Evolutionary conservation across 2,888 invertebrate genomes (phyloP).

Genomic region (Melieria picta): DNA sequence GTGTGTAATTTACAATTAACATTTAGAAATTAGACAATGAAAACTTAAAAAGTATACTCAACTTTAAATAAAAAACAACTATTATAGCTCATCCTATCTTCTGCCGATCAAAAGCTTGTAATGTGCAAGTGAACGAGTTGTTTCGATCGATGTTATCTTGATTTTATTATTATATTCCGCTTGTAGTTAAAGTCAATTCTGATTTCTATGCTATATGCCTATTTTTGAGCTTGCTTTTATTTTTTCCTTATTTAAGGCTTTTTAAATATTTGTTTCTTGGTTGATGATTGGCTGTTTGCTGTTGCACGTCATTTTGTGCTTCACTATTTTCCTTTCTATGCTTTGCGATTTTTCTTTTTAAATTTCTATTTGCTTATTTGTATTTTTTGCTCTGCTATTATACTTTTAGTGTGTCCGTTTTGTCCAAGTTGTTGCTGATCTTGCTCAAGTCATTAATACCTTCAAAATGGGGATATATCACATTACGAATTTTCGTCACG

Average conservation of each 20-base stretch:
- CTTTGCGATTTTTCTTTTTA: neutral
- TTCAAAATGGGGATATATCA: too few relatives aligned
- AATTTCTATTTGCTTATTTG: neutral
- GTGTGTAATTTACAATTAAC: conserved; percentile 10
- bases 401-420: too few relatives aligned
- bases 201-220: too few relatives aligned
- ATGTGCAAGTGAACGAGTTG: neutral
- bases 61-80: conserved; percentile 20
- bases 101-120: neutral
- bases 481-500: too few relatives aligned
- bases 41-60: conserved; percentile 28
- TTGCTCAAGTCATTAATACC: too few relatives aligned
- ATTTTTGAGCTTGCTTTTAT: neutral
- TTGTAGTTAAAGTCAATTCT: too few relatives aligned
- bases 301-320: neutral
- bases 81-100: neutral
- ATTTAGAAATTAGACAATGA: neutral
- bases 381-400: too few relatives aligned
- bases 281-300: neutral
- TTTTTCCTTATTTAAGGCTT: neutral
- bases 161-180: too few relatives aligned
- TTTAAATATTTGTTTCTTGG: neutral
- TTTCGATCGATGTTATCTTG: too few relatives aligned
- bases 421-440: too few relatives aligned
- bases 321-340: neutral